phyloP scores from a whole-genome alignment of 2,113 vertebrate species.

The Tenebrosternarchus preto region DNA sequence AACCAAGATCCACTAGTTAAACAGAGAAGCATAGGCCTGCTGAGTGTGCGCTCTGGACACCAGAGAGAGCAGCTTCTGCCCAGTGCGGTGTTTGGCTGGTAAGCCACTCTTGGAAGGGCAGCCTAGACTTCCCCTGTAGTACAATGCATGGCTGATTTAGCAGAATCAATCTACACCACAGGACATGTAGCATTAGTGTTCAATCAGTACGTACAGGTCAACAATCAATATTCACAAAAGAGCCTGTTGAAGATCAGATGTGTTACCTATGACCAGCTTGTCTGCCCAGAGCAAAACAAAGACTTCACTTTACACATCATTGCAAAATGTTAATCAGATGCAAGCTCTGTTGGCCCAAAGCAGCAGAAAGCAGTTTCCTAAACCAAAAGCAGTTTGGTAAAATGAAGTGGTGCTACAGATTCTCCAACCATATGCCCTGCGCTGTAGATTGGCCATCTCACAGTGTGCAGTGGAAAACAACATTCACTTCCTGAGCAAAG shows the following conservation, averaged over 20 bases:
- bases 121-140: not conserved
- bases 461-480: not conserved
- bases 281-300: not conserved
- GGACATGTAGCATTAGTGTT: constrained; percentile 33
- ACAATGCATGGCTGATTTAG: not conserved
- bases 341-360: not conserved
- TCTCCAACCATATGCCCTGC: constrained; percentile 19
- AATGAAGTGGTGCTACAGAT: constrained; percentile 23
- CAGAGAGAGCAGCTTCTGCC: too few relatives aligned
- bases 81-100: not conserved
- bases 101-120: not conserved
- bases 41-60: too few relatives aligned
- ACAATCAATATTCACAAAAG: constrained; percentile 38
- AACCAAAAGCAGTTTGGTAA: constrained; percentile 15
- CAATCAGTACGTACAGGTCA: not conserved
- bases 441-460: not conserved
- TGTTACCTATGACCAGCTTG: not conserved
- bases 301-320: not conserved
- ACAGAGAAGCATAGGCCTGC: too few relatives aligned
- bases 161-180: not conserved
- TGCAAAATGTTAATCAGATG: constrained; percentile 7
- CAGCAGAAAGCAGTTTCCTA: constrained; percentile 1
- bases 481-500: constrained; percentile 26
- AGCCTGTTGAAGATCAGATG: constrained; percentile 20
- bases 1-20: too few relatives aligned